Percentiles rank a stretch among this genome's conserved stretches.
Evolutionary conservation across 2,888 invertebrate species (phyloP).

Genomic region (Drosophila paracracens): DNA sequence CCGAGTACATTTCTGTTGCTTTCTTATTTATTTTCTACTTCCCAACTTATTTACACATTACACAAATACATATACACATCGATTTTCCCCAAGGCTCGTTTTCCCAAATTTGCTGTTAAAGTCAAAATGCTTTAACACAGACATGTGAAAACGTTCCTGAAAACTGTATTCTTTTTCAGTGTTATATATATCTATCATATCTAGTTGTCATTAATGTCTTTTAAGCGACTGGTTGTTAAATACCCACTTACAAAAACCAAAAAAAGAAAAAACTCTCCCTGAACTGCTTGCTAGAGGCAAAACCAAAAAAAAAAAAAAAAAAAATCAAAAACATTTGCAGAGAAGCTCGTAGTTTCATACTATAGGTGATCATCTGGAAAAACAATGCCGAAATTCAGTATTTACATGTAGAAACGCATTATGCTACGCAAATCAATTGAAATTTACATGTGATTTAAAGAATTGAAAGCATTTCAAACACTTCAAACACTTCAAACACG

Average conservation of each 20-base stretch:
- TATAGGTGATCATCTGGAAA: constrained; percentile 23
- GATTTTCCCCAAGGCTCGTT: background rate
- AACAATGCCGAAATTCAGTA: constrained; percentile 23
- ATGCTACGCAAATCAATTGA: constrained; percentile 35
- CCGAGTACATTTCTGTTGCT: constrained; percentile 33
- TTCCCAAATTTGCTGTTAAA: constrained; percentile 9
- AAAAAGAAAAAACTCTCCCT: constrained; percentile 13
- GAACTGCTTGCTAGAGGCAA: constrained; percentile 38
- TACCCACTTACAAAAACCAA: background rate
- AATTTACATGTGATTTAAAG: constrained; percentile 21
- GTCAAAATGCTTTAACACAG: background rate
- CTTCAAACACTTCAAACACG: constrained; percentile 20
- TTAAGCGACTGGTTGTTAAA: constrained; percentile 31
- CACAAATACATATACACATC: constrained; percentile 26
- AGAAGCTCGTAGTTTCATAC: constrained; percentile 30
- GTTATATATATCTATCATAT: constrained; percentile 21
- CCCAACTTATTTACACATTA: constrained; percentile 9
- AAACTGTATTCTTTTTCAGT: constrained; percentile 28
- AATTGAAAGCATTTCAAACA: constrained; percentile 27
- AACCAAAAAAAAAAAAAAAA: background rate
- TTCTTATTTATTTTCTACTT: constrained; percentile 21
- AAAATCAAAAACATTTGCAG: constrained; percentile 7
- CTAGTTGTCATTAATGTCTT: constrained; percentile 41
- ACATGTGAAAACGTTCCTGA: constrained; percentile 1
- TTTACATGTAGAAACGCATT: constrained; percentile 48